Evolutionary conservation across 2,888 invertebrate species (phyloP).

Genomic region (Glyphotaelius pellucidus): DNA sequence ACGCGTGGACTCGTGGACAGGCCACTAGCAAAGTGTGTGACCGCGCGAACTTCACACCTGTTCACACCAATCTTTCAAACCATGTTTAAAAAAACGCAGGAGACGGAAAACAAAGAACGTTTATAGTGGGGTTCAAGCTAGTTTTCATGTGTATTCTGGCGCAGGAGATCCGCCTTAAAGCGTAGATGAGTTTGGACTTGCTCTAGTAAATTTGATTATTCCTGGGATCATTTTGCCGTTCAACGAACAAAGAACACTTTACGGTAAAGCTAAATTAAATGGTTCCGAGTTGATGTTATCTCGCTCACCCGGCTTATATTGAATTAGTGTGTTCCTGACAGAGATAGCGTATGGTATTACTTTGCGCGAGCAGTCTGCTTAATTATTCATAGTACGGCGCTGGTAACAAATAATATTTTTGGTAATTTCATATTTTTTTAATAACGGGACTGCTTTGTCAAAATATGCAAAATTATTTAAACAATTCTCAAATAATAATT

Average conservation of each 20-base stretch:
- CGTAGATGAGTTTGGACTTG: too few species aligned
- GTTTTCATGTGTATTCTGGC: too few species aligned
- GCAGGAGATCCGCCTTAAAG: too few species aligned
- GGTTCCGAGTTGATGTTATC: not conserved
- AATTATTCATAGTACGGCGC: not conserved
- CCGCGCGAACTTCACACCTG: too few species aligned
- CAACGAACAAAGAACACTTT: not conserved
- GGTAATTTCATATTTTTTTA: not conserved
- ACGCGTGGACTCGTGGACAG: too few species aligned
- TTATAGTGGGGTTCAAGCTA: too few species aligned
- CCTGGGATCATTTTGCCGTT: not conserved
- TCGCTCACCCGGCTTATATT: not conserved
- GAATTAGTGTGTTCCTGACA: not conserved
- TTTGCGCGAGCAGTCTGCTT: not conserved
- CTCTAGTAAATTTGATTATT: not conserved
- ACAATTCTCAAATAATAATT: too few species aligned
- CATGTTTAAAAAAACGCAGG: too few species aligned
- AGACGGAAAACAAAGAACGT: too few species aligned
- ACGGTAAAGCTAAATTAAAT: not conserved
- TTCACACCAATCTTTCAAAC: too few species aligned
- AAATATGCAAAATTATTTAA: not conserved
- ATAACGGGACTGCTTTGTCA: not conserved
- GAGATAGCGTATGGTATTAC: not conserved
- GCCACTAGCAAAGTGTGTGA: too few species aligned
- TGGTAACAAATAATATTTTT: not conserved